Conservation (phyloP, 2,797 vertebrate genomes). For the Anableps anableps region DNA sequence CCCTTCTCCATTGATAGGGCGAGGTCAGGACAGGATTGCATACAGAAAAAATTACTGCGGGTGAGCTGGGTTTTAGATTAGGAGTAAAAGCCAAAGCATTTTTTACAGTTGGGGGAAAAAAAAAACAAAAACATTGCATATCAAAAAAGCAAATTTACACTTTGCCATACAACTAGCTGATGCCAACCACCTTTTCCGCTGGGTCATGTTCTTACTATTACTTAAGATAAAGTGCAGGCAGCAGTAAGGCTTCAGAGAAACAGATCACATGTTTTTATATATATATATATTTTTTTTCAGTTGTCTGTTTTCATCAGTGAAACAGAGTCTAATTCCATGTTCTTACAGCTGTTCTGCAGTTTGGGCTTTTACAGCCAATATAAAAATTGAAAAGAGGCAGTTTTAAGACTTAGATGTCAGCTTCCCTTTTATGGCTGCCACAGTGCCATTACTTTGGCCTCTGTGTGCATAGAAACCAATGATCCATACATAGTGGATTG, state of each 20-base stretch:
- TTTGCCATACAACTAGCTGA: conserved; percentile 59
- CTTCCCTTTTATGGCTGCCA: conserved; percentile 1
- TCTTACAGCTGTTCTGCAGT: neutral
- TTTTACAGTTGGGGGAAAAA: neutral
- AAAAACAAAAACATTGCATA: neutral
- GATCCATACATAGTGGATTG: conserved; percentile 14
- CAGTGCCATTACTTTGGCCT: conserved; percentile 10
- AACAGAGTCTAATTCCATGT: conserved; percentile 18
- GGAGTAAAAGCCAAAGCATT: neutral
- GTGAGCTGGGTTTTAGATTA: neutral
- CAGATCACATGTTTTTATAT: neutral
- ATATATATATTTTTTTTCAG: conserved; percentile 48
- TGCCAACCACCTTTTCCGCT: conserved; percentile 63
- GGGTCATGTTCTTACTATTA: conserved; percentile 46
- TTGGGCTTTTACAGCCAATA: conserved; percentile 2
- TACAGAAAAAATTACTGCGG: neutral
- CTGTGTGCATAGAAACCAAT: neutral
- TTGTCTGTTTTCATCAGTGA: conserved; percentile 16
- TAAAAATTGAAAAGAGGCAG: neutral
- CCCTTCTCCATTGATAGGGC: neutral
- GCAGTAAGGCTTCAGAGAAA: conserved; percentile 37
- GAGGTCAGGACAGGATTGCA: neutral
- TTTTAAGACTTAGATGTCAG: conserved; percentile 12
- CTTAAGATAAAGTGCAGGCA: conserved; percentile 57
- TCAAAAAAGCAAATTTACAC: too few relatives aligned